phyloP scores from a whole-genome alignment of 2,797 vertebrate genomes.

The Eleutherodactylus coqui region DNA sequence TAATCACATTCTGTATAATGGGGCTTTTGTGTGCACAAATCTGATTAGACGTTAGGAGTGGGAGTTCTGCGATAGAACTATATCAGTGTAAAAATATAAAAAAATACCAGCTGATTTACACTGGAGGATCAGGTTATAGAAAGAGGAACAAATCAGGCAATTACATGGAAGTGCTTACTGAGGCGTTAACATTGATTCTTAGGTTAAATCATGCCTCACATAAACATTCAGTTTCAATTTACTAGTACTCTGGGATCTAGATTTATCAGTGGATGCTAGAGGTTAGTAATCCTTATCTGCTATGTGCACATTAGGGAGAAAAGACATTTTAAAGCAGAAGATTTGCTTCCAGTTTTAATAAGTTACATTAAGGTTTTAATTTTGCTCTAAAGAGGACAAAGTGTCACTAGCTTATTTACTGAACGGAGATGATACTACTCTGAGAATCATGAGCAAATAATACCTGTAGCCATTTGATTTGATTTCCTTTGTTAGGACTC shows the following conservation, averaged over 20 bases:
- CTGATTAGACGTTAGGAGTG: neutral
- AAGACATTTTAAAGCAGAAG: conserved; percentile 10
- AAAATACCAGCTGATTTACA: conserved; percentile 29
- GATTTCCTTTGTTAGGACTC: neutral
- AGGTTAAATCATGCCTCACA: conserved; percentile 50
- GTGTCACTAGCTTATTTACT: conserved; percentile 17
- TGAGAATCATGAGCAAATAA: neutral
- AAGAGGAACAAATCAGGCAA: conserved; percentile 48
- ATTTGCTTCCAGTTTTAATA: conserved; percentile 37
- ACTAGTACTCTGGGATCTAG: conserved; percentile 42
- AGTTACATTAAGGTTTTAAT: conserved; percentile 37
- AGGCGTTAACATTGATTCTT: conserved; percentile 50
- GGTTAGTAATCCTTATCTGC: conserved; percentile 45
- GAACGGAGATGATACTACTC: neutral
- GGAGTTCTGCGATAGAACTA: conserved; percentile 3
- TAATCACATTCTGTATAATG: neutral
- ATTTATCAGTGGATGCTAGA: conserved; percentile 47
- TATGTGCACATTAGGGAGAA: conserved; percentile 38
- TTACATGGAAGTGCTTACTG: conserved; percentile 53
- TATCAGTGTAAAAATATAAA: neutral
- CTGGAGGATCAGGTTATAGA: conserved; percentile 37
- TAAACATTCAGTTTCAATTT: conserved; percentile 52
- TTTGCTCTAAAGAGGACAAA: conserved; percentile 11
- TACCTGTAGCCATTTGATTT: neutral
- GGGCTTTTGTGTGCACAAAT: neutral